A percentile compares a stretch with the other conserved stretches of the same genome.
phyloP scores from a whole-genome alignment of 2,113 vertebrate species.

The Chionomys nivalis region DNA sequence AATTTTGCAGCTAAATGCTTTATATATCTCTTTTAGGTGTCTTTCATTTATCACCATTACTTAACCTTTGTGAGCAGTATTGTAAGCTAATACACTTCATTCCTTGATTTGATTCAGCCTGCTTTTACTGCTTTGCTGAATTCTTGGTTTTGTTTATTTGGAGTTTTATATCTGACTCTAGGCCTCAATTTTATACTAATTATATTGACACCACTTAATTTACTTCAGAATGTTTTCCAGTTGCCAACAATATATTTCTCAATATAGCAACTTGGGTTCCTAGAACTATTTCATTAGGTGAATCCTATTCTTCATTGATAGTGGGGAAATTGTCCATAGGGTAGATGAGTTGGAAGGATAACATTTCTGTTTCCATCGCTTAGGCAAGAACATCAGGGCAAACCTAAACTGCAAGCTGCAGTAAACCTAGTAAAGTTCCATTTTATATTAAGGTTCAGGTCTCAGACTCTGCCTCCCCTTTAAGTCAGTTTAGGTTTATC shows the following conservation, averaged over 20 bases:
- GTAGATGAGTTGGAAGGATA: not conserved
- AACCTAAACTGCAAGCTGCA: not conserved
- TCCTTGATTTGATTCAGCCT: constrained; percentile 34
- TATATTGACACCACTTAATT: constrained; percentile 55
- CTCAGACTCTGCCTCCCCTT: not conserved
- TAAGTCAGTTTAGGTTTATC: not conserved
- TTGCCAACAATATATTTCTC: constrained; percentile 56
- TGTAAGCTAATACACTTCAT: constrained; percentile 39
- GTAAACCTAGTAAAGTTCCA: constrained; percentile 2
- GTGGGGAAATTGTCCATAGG: constrained; percentile 19
- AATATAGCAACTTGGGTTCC: constrained; percentile 5
- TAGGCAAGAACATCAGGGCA: not conserved
- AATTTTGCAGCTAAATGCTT: constrained; percentile 23
- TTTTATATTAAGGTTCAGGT: not conserved
- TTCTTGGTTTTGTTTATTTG: constrained; percentile 52
- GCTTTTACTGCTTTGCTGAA: constrained; percentile 31
- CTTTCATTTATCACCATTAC: constrained; percentile 63
- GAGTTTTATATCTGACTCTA: constrained; percentile 51
- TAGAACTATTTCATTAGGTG: constrained; percentile 30
- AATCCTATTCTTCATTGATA: constrained; percentile 15
- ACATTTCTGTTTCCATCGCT: constrained; percentile 3
- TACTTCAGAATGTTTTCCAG: constrained; percentile 57
- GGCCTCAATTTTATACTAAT: constrained; percentile 57
- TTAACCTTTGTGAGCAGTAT: constrained; percentile 52
- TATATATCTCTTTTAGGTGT: constrained; percentile 2